These are phyloP conservation scores for Myotis daubentonii DNA, from an alignment of 2,797 vertebrate species.

Conservation along the genomic window DNA sequence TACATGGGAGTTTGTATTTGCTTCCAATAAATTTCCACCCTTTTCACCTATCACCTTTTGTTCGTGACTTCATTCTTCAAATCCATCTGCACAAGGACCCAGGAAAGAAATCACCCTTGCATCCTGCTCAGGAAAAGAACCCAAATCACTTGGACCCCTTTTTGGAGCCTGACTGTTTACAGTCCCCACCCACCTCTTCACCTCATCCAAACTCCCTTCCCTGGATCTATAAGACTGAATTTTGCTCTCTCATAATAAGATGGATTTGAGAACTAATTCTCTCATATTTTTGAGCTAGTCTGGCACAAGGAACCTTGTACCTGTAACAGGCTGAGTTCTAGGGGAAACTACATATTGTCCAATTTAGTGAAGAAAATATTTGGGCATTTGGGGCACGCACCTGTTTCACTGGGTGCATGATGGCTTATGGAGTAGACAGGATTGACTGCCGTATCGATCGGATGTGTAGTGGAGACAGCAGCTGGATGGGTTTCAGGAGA, in stretches of 20 bases:
- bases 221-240: neutral
- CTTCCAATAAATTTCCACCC: too few relatives aligned
- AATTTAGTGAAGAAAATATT: neutral
- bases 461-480: neutral
- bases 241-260: neutral
- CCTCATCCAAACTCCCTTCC: neutral
- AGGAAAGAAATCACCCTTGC: too few relatives aligned
- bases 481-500: neutral
- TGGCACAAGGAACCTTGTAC: neutral
- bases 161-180: neutral
- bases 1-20: too few relatives aligned
- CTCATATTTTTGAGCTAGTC: neutral
- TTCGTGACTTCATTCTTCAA: too few relatives aligned
- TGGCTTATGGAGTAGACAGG: neutral
- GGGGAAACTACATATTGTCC: neutral
- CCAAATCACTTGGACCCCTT: neutral
- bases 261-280: neutral
- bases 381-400: neutral
- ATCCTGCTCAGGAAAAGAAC: too few relatives aligned
- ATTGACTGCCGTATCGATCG: neutral
- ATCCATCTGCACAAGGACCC: too few relatives aligned
- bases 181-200: neutral
- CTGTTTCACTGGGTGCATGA: neutral
- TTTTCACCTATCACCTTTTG: too few relatives aligned
- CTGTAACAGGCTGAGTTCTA: neutral